Conservation (phyloP, 2,888 invertebrate species). For the Eupithecia subumbrata region DNA sequence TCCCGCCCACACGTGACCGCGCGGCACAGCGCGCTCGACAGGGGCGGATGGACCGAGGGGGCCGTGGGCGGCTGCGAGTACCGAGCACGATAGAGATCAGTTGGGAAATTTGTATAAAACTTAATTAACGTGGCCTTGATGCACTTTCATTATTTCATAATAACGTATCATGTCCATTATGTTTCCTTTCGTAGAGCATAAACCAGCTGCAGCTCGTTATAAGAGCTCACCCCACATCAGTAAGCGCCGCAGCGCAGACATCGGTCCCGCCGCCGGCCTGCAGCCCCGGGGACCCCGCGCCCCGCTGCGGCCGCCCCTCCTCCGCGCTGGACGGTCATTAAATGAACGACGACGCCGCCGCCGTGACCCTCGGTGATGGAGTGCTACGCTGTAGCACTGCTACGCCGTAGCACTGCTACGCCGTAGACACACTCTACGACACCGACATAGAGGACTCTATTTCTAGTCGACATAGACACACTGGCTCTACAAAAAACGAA, state of each 20-base stretch:
- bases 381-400: constrained; percentile 9
- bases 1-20: too few relatives aligned
- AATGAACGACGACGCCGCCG: not conserved
- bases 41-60: too few relatives aligned
- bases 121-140: not conserved
- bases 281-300: constrained; percentile 8
- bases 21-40: too few relatives aligned
- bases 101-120: not conserved
- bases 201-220: constrained; percentile 13
- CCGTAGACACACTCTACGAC: not conserved
- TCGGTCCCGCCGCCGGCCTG: constrained; percentile 18
- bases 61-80: too few relatives aligned
- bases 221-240: constrained; percentile 19
- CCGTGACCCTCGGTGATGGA: not conserved
- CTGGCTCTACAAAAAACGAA: not conserved
- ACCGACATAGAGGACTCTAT: not conserved
- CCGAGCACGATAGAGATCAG: not conserved
- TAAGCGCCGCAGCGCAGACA: constrained; percentile 9
- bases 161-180: not conserved
- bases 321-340: not conserved
- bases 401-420: constrained; percentile 8
- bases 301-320: not conserved
- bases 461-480: not conserved
- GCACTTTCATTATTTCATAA: not conserved
- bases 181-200: not conserved